Percentiles rank a stretch among this genome's conserved stretches.
Conservation (phyloP, 2,888 invertebrate genomes). For the Myopa tessellatipennis region DNA sequence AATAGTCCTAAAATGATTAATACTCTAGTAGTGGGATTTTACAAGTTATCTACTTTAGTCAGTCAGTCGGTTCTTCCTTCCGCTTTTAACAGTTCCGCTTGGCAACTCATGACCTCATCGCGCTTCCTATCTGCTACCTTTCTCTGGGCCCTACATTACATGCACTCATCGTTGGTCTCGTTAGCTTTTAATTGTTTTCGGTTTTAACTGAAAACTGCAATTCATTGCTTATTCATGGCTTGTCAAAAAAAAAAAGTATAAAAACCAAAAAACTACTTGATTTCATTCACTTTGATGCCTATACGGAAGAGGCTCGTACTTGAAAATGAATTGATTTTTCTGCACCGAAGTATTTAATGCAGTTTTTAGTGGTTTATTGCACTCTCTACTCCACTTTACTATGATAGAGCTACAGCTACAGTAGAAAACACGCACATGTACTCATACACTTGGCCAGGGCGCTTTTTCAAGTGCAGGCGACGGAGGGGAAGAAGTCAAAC, state of each 20-base stretch:
- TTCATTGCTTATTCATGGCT: conserved; percentile 33
- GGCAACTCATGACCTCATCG: no score
- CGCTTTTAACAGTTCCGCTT: conserved; percentile 10
- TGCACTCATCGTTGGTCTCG: background rate
- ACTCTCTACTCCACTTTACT: conserved; percentile 1
- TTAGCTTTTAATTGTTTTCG: conserved; percentile 1
- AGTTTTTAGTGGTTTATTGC: conserved; percentile 32
- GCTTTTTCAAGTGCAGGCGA: background rate
- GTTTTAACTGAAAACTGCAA: conserved; percentile 26
- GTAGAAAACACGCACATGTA: background rate
- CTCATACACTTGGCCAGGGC: background rate
- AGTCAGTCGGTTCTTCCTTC: conserved; percentile 1
- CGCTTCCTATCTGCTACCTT: background rate
- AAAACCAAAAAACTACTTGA: conserved; percentile 14
- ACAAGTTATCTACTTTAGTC: background rate
- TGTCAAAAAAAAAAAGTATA: conserved; percentile 1
- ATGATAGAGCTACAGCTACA: background rate
- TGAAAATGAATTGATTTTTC: conserved; percentile 36
- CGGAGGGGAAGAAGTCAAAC: conserved; percentile 18
- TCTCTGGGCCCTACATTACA: background rate
- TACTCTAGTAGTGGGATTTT: background rate
- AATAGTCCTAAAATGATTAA: background rate
- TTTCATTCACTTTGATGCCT: conserved; percentile 13
- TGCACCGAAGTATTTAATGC: conserved; percentile 24
- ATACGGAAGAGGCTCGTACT: conserved; percentile 2